phyloP scores from a whole-genome alignment of 2,797 vertebrate genomes.

The Mormyrops attenuatus region DNA sequence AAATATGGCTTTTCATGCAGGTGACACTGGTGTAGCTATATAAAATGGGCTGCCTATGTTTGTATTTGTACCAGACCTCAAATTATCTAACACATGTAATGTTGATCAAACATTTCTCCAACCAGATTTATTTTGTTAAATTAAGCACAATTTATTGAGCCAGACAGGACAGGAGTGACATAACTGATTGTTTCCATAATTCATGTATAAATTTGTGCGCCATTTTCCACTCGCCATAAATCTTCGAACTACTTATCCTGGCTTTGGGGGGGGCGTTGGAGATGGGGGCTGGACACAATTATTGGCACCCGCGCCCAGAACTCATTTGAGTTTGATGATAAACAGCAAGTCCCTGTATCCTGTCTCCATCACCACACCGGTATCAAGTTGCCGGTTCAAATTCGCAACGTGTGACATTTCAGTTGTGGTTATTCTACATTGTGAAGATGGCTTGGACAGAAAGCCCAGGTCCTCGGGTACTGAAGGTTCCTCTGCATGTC shows the following conservation, averaged over 20 bases:
- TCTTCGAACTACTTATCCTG: background rate
- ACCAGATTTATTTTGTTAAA: background rate
- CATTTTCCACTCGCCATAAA: background rate
- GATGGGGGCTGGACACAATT: background rate
- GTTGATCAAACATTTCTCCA: background rate
- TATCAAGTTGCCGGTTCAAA: background rate
- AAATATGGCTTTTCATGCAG: background rate
- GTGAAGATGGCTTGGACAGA: background rate
- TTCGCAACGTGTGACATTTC: background rate
- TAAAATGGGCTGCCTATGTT: background rate
- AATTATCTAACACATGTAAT: background rate
- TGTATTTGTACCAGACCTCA: background rate
- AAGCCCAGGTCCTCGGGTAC: background rate
- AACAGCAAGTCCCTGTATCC: background rate
- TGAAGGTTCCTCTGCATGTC: background rate
- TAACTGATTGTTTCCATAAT: background rate
- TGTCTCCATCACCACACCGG: background rate
- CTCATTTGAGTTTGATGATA: background rate
- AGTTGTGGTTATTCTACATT: background rate
- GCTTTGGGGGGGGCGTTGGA: background rate
- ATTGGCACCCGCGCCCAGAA: background rate
- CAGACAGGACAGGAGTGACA: background rate
- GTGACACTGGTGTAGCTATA: background rate
- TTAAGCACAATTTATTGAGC: background rate
- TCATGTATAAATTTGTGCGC: background rate